Base-by-base conservation (phyloP, 2,113 vertebrate species). In the Lethenteron camtschaticum region DNA sequence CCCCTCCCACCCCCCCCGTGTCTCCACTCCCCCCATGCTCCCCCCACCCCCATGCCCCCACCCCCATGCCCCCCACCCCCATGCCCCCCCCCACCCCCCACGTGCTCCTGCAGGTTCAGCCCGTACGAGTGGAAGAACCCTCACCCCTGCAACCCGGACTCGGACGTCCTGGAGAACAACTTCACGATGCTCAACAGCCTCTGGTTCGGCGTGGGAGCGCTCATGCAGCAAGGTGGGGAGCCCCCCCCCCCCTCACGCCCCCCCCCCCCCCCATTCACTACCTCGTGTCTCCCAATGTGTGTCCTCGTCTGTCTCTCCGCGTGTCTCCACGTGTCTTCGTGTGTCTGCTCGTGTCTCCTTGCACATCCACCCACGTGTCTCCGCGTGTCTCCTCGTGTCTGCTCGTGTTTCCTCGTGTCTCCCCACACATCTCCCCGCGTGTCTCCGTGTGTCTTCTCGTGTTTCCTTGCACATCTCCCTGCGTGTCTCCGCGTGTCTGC, bases 61-160 rank as follows among this genome's bases (percentile, higher is more conserved):
- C 16, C 16, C 16, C 16, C 16, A 18, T 18, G 16, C 16, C 16
- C 16, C 16, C n/a, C n/a, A n/a, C n/a, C 18, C 18, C 18, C n/a
- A 20, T 20, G 18, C 20, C 20, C 20, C 7, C 60, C 14, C 7
- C 16, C 16, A 18, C 7, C 14, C 14, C 60, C 20, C 3, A n/a
- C 10, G 60, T 66, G 14, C 60, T 8, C 60, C 24, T 2, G 24
- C 24, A 66, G 60, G 9, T 66, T 66, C 60, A 66, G 60, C 60
- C 94, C 92, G 55, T 96, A 96, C 73, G 92, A 99, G 77, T 96
- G 94, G 94, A 95, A 95, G 84, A 95, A 96, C 74, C 92, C 94
- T 76, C 90, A 99, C 78, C 94, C 94, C 57, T 99, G 94, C 81
- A 96, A 95, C 79, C 94, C 90, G 63, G 89, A 96, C 80, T 90